Percentiles rank a stretch among this genome's conserved stretches.
These are phyloP conservation scores for Monopis laevigella DNA, from an alignment of 2,888 invertebrate species.

Conservation along the genomic window DNA sequence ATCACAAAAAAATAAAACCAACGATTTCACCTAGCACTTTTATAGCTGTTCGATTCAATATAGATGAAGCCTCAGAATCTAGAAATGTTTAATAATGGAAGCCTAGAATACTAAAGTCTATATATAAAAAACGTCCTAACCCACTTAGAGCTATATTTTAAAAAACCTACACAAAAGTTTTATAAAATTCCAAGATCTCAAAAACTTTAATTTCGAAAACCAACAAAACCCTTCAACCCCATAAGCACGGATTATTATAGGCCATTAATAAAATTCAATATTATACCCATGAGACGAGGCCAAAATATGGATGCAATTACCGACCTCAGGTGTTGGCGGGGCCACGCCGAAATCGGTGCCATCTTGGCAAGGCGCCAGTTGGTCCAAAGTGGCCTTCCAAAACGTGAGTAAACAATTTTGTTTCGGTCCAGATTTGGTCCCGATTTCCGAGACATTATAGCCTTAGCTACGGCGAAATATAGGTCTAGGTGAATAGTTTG, in stretches of 20 bases:
- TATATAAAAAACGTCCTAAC: no score
- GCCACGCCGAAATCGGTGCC: constrained; percentile 12
- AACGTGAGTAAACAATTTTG: constrained; percentile 15
- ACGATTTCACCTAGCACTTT: no score
- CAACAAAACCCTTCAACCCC: neutral
- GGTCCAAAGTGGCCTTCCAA: constrained; percentile 7
- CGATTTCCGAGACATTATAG: constrained; percentile 2
- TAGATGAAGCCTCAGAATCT: no score
- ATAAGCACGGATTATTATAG: constrained; percentile 5
- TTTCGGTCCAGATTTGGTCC: constrained; percentile 10
- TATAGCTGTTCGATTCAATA: no score
- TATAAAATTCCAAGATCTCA: no score
- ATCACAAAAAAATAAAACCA: no score
- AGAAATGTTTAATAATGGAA: no score
- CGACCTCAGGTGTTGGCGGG: constrained; percentile 30
- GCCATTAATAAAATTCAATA: constrained; percentile 11
- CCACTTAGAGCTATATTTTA: no score
- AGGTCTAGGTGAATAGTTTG: no score
- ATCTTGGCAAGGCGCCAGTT: constrained; percentile 12
- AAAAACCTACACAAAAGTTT: no score
- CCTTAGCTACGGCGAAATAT: neutral
- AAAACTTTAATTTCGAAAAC: no score
- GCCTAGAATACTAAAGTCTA: no score
- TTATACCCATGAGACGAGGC: constrained; percentile 15
- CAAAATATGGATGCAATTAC: constrained; percentile 33